phyloP scores from a whole-genome alignment of 2,888 invertebrate species.

The Nomada lathburiana region DNA sequence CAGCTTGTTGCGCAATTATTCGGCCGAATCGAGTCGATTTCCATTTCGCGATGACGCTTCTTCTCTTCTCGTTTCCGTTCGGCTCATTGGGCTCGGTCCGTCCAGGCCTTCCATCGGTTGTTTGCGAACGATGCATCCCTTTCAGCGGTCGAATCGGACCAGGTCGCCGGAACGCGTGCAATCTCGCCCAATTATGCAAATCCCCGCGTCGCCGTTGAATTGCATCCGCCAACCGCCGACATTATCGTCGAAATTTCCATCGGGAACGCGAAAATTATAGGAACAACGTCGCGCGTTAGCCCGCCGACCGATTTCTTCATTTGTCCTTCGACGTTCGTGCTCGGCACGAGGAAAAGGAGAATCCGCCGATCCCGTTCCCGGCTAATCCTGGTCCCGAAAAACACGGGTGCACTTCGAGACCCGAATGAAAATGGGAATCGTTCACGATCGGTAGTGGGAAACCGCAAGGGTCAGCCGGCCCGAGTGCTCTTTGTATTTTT shows the following conservation, averaged over 20 bases:
- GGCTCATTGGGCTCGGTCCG: neutral
- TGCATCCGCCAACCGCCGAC: constrained; percentile 69
- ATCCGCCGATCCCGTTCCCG: too few species aligned
- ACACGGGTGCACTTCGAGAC: neutral
- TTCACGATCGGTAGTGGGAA: neutral
- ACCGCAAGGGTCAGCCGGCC: too few species aligned
- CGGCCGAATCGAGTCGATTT: neutral
- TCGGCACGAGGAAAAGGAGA: neutral
- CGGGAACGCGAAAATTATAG: constrained; percentile 57
- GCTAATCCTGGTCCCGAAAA: neutral
- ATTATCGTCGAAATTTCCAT: constrained; percentile 68
- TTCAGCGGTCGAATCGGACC: constrained; percentile 32
- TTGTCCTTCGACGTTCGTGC: neutral
- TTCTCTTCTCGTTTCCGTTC: constrained; percentile 9
- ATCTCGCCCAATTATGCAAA: constrained; percentile 77
- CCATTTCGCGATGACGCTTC: neutral
- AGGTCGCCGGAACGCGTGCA: constrained; percentile 55
- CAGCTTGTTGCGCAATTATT: constrained; percentile 17
- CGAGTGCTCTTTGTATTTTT: constrained; percentile 49
- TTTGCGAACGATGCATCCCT: neutral
- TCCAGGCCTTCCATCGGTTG: neutral
- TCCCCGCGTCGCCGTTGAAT: constrained; percentile 73
- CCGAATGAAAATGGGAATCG: too few species aligned
- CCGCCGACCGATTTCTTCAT: constrained; percentile 44
- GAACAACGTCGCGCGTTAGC: constrained; percentile 1